Base-by-base conservation (phyloP, 2,113 vertebrate species). In the Cinclus cinclus region DNA sequence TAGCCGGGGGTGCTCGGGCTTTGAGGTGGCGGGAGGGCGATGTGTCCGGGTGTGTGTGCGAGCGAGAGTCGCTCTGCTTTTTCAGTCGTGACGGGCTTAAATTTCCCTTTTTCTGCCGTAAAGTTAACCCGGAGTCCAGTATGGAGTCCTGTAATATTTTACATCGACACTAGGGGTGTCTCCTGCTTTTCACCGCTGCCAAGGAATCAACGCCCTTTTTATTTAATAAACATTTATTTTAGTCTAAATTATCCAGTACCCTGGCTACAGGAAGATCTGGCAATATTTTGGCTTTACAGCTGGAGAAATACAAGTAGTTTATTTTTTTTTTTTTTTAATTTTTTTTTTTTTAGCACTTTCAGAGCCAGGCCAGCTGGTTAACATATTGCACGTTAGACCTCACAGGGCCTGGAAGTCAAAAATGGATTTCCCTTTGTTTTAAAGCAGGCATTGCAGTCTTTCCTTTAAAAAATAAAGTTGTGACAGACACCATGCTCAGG, bases 161-260 rank as follows among this genome's bases (percentile, higher is more conserved):
- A 95, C 91, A 85, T 96, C 91, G 97, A 98, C 97, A 94, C 98
- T 98, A 98, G 98, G 97, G 97, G 98, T 98, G 94, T 98, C 97
- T 97, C 86, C 93, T 86, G 91, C 96, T 92, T 96, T 83, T 86
- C 80, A 12, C 67, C 3, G 7, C 39, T 88, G 96, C 97, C 97
- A 97, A 97, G 97, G 97, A 97, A 98, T 98, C 97, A 97, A 96
- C 97, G 96, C 98, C 97, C 96, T 97, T 95, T 96, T 78, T 82
- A 59, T 93, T 94, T 71, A 95, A 96, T 91, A 95, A 95, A 94
- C 94, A 71, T 91, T 93, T 97, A 62, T 96, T 95, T 94, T 95
- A 93, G 83, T 53, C 78, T 83, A 30, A 95, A 86, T 96, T 96
- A 83, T 93, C 74, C 83, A 25, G 35, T 67, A 18, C 84, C 27